Percentiles rank a stretch among this genome's conserved stretches.
phyloP scores from a whole-genome alignment of 2,113 vertebrate species.

The Alaudala cheleensis region DNA sequence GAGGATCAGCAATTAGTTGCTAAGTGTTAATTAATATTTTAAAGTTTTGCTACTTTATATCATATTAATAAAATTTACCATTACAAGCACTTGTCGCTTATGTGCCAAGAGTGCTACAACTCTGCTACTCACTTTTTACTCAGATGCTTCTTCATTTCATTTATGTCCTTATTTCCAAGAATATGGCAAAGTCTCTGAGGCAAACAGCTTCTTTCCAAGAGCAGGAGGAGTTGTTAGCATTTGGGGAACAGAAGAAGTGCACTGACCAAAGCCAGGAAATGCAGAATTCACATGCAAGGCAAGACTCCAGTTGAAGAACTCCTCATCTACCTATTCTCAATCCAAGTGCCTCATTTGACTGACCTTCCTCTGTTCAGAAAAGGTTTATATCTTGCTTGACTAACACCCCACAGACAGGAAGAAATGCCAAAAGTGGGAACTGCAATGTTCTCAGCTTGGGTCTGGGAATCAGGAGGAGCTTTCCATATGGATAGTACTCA shows the following conservation, averaged over 20 bases:
- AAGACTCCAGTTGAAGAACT: background rate
- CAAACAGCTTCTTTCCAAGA: background rate
- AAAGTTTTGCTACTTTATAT: background rate
- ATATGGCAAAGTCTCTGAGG: background rate
- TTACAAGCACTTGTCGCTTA: background rate
- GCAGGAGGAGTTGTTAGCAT: background rate
- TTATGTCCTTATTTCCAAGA: background rate
- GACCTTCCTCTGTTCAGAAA: background rate
- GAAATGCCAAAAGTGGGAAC: background rate
- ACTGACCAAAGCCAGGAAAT: background rate
- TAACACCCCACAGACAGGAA: background rate
- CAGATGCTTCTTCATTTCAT: background rate
- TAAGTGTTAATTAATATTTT: background rate
- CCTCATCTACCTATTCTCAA: background rate
- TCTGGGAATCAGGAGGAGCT: background rate
- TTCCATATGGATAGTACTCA: rapidly evolving
- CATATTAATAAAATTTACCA: background rate
- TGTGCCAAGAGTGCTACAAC: background rate
- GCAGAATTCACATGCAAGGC: background rate
- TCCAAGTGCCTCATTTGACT: background rate
- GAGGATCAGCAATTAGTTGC: background rate
- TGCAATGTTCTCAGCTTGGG: background rate
- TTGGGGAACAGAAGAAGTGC: background rate
- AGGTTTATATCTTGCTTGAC: background rate
- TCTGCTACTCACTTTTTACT: background rate